Base-by-base conservation (phyloP, 2,888 invertebrate species). In the Sinelater perroti region DNA sequence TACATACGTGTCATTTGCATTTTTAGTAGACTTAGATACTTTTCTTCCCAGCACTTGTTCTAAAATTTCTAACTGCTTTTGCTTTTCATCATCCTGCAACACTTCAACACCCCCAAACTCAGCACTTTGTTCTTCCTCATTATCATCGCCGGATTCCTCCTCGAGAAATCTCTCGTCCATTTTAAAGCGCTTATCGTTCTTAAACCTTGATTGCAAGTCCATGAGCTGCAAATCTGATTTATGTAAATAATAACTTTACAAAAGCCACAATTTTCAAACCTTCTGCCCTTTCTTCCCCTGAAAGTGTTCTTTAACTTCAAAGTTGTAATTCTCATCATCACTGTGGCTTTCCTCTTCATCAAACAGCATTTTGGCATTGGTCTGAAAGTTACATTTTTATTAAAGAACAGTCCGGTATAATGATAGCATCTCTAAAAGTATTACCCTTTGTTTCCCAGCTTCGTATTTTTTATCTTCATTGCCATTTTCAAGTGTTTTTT, bases 101-200 rank as follows among this genome's bases (percentile, higher is more conserved):
- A 21, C 36, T 30, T 36, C 35, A 13, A 47, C 42, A 10, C 45
- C 30, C n/a, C 26, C 36, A 13, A 28, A 2, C 13, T 38, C 40
- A 5, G 38, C 6, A 35, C 17, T 11, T n/a, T 47, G 20, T 16
- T 70, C 64, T 26, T 68, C 67, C 45, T 68, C 63, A 57, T 66
- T 75, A 45, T 65, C 64, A 20, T 70, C 76, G 20, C 69, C 65
- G 4, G 80, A 76, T 11, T 82, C 81, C 40, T 83, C 82, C 42
- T 89, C 87, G 44, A 85, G 77, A 75, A 93, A 93, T 64, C 88
- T 84, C 68, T 87, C 82, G 78, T 91, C 89, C 70, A 93, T 80
- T 63, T 80, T 79, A 78, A 93, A 93, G 71, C 93, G 83, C 69
- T 87, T 83, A 79, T 93, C 93, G 73, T 87, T 85, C 73, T 88